These are phyloP conservation scores for human DNA, from an alignment of 2,113 vertebrate genomes.

Conservation along the genomic window GRCh38 chr1:205082001-205082500, in stretches of 20 bases:
- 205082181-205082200: not conserved
- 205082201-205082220: not conserved
- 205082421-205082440: not conserved
- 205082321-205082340: not conserved
- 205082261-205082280: not conserved
- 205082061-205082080: no score
- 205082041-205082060: no score
- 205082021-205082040: no score
- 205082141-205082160: not conserved
- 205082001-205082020: no score
- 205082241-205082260: not conserved
- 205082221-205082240: not conserved
- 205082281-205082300: not conserved
- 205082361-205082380: not conserved
- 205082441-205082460: constrained; percentile 12
- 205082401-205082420: not conserved
- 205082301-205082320: not conserved
- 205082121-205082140: not conserved
- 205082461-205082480: not conserved
- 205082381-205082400: not conserved
- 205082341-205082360: not conserved
- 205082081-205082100: no score
- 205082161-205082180: not conserved
- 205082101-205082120: not conserved
- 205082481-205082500: not conserved